phyloP scores from a whole-genome alignment of 64 coral and sea anemone species.

The Montipora foliosa region DNA sequence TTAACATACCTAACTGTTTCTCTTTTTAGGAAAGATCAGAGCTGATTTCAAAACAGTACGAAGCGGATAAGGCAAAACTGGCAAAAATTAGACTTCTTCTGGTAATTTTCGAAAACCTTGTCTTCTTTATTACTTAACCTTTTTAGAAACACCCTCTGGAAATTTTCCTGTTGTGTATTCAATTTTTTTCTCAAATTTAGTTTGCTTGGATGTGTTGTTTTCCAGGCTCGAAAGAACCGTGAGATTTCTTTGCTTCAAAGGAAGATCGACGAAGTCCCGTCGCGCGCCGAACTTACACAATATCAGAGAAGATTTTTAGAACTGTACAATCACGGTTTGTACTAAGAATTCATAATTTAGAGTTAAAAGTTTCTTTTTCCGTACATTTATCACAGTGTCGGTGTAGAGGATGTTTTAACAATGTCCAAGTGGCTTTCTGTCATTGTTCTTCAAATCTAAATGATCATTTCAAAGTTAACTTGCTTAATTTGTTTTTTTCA shows the following conservation, averaged over 20 bases:
- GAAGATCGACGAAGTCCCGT: constrained; percentile 98
- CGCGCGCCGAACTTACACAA: constrained; percentile 93
- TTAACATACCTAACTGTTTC: not conserved
- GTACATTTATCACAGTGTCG: too few species aligned
- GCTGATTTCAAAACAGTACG: constrained; percentile 85
- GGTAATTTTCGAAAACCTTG: constrained; percentile 50
- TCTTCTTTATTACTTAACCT: not conserved
- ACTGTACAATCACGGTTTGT: constrained; percentile 95
- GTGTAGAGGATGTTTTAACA: too few species aligned
- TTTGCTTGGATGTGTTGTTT: not conserved
- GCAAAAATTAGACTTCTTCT: constrained; percentile 94
- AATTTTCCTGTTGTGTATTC: not conserved
- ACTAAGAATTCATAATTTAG: not conserved
- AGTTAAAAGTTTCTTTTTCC: not conserved
- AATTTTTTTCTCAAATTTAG: not conserved
- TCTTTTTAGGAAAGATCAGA: constrained; percentile 76
- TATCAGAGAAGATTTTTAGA: constrained; percentile 98
- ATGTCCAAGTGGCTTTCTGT: too few species aligned
- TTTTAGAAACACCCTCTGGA: not conserved
- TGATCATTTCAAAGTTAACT: too few species aligned
- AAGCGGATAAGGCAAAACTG: constrained; percentile 93
- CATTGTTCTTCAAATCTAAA: too few species aligned
- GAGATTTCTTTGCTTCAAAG: constrained; percentile 94
- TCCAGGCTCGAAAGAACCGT: constrained; percentile 94
- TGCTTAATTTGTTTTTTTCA: not conserved